Conservation (phyloP, 2,797 vertebrate genomes). For the Carapus acus region DNA sequence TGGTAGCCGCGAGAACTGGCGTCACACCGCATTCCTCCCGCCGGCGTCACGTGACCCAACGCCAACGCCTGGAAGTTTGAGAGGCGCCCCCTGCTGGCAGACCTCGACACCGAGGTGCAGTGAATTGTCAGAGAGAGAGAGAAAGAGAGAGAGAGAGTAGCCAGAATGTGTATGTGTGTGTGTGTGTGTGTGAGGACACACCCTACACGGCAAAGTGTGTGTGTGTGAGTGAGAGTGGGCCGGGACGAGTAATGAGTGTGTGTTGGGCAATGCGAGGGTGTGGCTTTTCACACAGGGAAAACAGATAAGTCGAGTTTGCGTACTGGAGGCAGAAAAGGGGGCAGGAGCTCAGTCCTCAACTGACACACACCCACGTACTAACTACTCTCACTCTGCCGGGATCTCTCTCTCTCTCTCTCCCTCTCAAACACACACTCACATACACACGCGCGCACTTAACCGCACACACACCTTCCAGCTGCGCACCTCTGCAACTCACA, state of each 20-base stretch:
- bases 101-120: no score
- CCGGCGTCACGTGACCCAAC: no score
- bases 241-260: constrained; percentile 40
- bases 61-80: no score
- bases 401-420: no score
- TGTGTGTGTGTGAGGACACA: constrained; percentile 65
- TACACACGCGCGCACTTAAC: no score
- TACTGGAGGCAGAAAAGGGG: constrained; percentile 36
- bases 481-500: constrained; percentile 13
- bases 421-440: no score
- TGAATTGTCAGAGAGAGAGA: constrained; percentile 27
- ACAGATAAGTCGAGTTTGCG: constrained; percentile 61
- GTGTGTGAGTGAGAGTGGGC: constrained; percentile 39
- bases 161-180: constrained; percentile 42
- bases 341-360: constrained; percentile 52
- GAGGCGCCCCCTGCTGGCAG: no score
- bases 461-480: constrained; percentile 17
- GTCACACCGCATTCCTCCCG: no score
- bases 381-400: constrained; percentile 40
- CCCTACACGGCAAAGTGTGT: constrained; percentile 65
- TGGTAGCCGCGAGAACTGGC: no score
- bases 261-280: constrained; percentile 72
- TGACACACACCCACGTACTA: constrained; percentile 12
- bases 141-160: constrained; percentile 45
- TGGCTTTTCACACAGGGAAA: constrained; percentile 55